Base-by-base conservation (phyloP, 2,888 invertebrate genomes). In the Temnothorax unifasciatus region DNA sequence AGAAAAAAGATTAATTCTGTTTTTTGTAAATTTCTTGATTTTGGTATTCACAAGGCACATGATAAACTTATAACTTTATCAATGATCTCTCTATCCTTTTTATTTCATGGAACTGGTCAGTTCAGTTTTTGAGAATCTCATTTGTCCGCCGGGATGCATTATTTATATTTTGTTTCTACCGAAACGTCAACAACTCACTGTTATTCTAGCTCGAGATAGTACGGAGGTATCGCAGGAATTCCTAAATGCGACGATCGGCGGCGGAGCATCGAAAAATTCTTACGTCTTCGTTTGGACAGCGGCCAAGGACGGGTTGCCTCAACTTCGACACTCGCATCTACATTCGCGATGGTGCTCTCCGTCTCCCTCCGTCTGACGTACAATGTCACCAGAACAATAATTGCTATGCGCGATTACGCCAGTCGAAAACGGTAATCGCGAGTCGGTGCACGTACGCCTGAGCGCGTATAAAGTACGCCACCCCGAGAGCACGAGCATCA, bases 251-350 rank as follows among this genome's bases (percentile, higher is more conserved):
- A 76, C 83, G 77, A 61, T 50, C 59, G 77, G 68, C 71, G 75
- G 21, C 50, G 59, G 18, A 54, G 47, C 52, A 90, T 88, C 91
- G 87, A 90, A 87, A 89, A 90, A 91, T 87, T 91, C 90, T 90
- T 92, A 89, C 89, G 89, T 88, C 88, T 86, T 88, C 88, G 83
- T 88, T 92, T 93, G 93, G 93, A 92, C 88, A 82, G 83, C 83
- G 88, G 92, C 93, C 93, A 93, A 93, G 93, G 93, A 90, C 92
- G 87, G 86, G 87, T 93, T 92, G 90, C 93, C n/a, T 90, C 86
- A 91, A 92, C 81, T 84, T 76, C 85, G 87, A 81, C 38, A 47
- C 38, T 81, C 59, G 79, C 59, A 59, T 81, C 74, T 57, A 74
- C 25, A 44, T 73, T 81, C 57, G 29, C 79, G 47, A 81, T 81